Evolutionary conservation across 2,797 vertebrate genomes (phyloP).

Genomic region (Furcifer pardalis): DNA sequence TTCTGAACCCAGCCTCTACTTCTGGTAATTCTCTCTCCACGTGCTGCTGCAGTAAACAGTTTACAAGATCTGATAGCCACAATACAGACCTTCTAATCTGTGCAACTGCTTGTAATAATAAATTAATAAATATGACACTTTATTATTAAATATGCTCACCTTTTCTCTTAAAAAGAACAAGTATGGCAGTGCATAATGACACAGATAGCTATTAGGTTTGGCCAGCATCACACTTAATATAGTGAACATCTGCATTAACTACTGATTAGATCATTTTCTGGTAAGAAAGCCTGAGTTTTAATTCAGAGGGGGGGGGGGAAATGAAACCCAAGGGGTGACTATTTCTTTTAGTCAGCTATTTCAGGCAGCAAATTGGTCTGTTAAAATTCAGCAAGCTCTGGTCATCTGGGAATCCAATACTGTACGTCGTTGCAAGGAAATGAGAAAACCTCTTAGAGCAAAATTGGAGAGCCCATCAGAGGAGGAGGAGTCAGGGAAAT

Average conservation of each 20-base stretch:
- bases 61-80: neutral
- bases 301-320: constrained; percentile 13
- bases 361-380: constrained; percentile 41
- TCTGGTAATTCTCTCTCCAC: no score
- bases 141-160: neutral
- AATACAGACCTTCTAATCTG: neutral
- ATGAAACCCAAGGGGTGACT: neutral
- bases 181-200: neutral
- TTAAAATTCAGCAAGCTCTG: constrained; percentile 48
- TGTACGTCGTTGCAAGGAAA: constrained; percentile 42
- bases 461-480: neutral
- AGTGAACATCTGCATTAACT: constrained; percentile 10
- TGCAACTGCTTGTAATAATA: neutral
- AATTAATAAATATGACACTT: neutral
- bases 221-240: neutral
- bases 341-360: constrained; percentile 35
- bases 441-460: constrained; percentile 39
- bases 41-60: no score
- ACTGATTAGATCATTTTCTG: neutral
- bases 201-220: neutral
- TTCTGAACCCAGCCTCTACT: no score
- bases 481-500: constrained; percentile 26
- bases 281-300: neutral
- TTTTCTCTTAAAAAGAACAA: constrained; percentile 1
- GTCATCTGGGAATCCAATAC: constrained; percentile 44